Evolutionary conservation across 2,888 invertebrate genomes (phyloP), one percentile per base, ranked within the genome.

Genomic region (Chloroclysta siterata): DNA sequence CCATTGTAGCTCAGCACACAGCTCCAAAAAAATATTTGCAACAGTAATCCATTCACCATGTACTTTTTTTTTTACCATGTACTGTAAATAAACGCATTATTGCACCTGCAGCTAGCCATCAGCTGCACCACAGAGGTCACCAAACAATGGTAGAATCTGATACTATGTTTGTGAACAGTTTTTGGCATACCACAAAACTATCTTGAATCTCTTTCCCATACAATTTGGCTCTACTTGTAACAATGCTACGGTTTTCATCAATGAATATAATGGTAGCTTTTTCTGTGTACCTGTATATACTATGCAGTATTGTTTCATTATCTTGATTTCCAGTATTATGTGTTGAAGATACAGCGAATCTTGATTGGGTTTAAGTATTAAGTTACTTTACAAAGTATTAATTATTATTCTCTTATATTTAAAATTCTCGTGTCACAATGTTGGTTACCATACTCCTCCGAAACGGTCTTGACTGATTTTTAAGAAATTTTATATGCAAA

Each of bases 131-230:
- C 17, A 46, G 17, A 46, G 10, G 10, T 46, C 15, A n/a, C 17
- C 11, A 46, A 62, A 77, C 74, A 78, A 78, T 76, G 66, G 65
- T 56, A 60, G 28, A 59, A 66, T 58, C 68, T 68, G n/a, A 66
- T 53, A 65, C 33, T 57, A 68, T 53, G 48, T 68, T 69, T 68
- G 60, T 56, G 44, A 65, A 59, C n/a, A 11, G 63, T 68, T 68
- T 70, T 63, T 62, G 36, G 60, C 69, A 69, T 66, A 67, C 69
- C 63, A 72, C 70, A 73, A 75, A 63, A 65, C 65, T 75, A 77
- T 78, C 76, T 79, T 72, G 65, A 69, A 74, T 71, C 54, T 65
- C 29, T 74, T 71, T 82, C 81, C 73, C 81, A 81, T 74, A 75
- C 66, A 50, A 66, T 74, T 73, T 73, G 65, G 63, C 71, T 69